Evolutionary conservation across 1,140 invertebrate species (phyloP).

Genomic region (Asbolus verrucosus): DNA sequence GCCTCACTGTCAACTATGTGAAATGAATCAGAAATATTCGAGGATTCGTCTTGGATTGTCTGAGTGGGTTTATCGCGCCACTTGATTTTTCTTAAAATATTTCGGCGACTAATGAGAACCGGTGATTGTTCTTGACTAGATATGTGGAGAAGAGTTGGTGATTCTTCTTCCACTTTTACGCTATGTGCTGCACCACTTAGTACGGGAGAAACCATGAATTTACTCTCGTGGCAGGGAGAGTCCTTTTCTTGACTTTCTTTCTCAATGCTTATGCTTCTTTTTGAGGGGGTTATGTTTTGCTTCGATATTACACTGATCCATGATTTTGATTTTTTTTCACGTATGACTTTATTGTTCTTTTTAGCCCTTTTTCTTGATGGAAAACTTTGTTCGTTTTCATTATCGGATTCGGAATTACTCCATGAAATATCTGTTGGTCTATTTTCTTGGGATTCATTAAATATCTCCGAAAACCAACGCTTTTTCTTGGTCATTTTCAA

Average conservation of each 20-base stretch:
- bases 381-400: conserved; percentile 12
- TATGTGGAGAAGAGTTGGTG: conserved; percentile 9
- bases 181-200: conserved; percentile 13
- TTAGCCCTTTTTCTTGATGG: background rate
- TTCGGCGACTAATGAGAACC: conserved; percentile 37
- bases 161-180: conserved; percentile 33
- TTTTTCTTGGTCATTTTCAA: conserved; percentile 40
- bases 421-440: conserved; percentile 50
- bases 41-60: conserved; percentile 17
- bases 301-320: background rate
- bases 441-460: conserved; percentile 27
- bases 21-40: conserved; percentile 11
- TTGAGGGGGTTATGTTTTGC: background rate
- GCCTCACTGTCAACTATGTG: conserved; percentile 3
- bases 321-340: background rate
- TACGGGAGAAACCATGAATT: background rate
- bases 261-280: background rate
- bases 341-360: background rate
- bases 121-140: conserved; percentile 44
- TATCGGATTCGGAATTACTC: conserved; percentile 50
- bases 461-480: conserved; percentile 33
- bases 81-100: conserved; percentile 35
- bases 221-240: no score
- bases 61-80: conserved; percentile 18
- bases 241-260: background rate